Evolutionary conservation across 2,888 invertebrate species (phyloP), one percentile per base, ranked within the genome.

Genomic region (Nymphalis polychloros): DNA sequence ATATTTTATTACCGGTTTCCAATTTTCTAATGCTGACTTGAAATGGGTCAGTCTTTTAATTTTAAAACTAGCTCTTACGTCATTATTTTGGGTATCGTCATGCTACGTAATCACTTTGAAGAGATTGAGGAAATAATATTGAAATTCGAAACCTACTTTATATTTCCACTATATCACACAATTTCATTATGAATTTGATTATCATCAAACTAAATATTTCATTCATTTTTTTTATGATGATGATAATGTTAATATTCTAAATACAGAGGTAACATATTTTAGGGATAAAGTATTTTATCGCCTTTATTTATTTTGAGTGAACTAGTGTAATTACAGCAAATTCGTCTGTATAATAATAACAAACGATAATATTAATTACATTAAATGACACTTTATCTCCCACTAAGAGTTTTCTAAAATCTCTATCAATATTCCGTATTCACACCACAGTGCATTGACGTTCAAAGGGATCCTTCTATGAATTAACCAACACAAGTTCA

Each of bases 401-500:
- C 13, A 41, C 2, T 1, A 31, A 48, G 10, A n/a, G 19, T 61
- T 48, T 52, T 57, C 41, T 67, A 59, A 59, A 59, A 41, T 41
- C 16, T 50, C 23, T 47, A 47, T n/a, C 41, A 49, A 65, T 20
- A 63, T 63, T 68, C 63, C 62, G 17, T 61, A 64, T 68, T 55
- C 68, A 23, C 49, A 50, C 53, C 48, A 63, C 66, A 53, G 41
- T 59, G 55, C 59, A 59, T 55, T 59, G 55, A 53, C 59, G 57
- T 64, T 59, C 63, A 52, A 64, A 62, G 68, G 70, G 66, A 69
- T 67, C 52, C 68, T 49, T 63, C 63, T 72, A 73, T 74, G 75
- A 75, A 75, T 75, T 75, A 74, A 75, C 73, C 71, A 73, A 67
- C 63, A 66, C 67, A 66, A 70, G 62, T 72, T 70, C 70, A 72